Evolutionary conservation across 2,888 invertebrate genomes (phyloP).

Genomic region (Microchrysa polita): DNA sequence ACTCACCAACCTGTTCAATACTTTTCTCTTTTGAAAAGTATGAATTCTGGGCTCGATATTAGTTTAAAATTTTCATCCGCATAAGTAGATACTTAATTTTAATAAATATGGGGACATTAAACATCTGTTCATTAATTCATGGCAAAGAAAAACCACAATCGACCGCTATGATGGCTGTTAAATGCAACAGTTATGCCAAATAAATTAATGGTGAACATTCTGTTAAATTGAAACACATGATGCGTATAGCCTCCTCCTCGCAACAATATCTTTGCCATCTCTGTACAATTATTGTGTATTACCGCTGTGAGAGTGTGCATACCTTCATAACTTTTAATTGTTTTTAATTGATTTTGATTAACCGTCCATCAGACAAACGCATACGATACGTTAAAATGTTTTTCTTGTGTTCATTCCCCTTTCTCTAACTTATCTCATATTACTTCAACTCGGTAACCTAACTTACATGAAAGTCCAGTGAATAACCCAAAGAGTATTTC

Average conservation of each 20-base stretch:
- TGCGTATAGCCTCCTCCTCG: background rate
- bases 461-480: constrained; percentile 27
- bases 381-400: background rate
- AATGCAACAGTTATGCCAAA: constrained; percentile 21
- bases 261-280: constrained; percentile 3
- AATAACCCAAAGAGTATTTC: constrained; percentile 5
- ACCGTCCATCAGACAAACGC: constrained; percentile 30
- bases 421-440: constrained; percentile 15
- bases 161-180: background rate
- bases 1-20: no score
- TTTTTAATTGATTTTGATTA: constrained; percentile 47
- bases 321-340: constrained; percentile 48
- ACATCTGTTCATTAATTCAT: background rate
- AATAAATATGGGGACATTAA: no score
- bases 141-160: background rate
- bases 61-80: no score
- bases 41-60: no score
- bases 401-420: constrained; percentile 39
- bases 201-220: background rate
- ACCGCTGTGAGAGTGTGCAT: constrained; percentile 28
- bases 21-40: no score
- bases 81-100: no score
- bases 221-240: constrained; percentile 20
- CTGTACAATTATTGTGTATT: constrained; percentile 10
- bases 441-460: constrained; percentile 6